phyloP scores from a whole-genome alignment of 2,113 vertebrate species.

The Tragelaphus buxtoni region DNA sequence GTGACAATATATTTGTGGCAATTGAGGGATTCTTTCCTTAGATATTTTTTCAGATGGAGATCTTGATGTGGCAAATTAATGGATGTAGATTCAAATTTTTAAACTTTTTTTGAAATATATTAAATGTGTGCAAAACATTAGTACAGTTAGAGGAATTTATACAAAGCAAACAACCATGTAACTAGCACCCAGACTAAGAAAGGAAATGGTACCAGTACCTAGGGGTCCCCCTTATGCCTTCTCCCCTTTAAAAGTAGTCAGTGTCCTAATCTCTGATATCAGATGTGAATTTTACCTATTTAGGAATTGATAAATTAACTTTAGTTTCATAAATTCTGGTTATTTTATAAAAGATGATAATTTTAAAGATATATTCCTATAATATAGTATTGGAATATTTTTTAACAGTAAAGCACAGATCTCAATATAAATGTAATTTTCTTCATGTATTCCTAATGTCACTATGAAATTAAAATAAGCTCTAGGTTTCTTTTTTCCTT shows the following conservation, averaged over 20 bases:
- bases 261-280: not conserved
- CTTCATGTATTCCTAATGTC: not conserved
- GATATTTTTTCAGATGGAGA: not conserved
- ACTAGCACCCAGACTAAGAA: not conserved
- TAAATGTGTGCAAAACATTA: not conserved
- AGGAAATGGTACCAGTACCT: not conserved
- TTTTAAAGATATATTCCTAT: not conserved
- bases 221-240: accelerated
- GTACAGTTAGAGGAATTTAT: not conserved
- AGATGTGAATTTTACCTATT: not conserved
- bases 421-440: not conserved
- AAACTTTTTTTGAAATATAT: not conserved
- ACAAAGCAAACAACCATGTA: not conserved
- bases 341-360: not conserved
- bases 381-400: not conserved
- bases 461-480: not conserved
- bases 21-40: not conserved
- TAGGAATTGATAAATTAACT: not conserved
- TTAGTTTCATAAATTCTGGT: not conserved
- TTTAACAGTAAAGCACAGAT: not conserved
- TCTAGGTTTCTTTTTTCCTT: not conserved
- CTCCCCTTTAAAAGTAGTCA: not conserved
- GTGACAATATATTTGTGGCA: not conserved
- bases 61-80: not conserved
- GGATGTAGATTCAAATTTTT: not conserved